Percentiles rank a stretch among this genome's conserved stretches.
Conservation (phyloP, 2,797 vertebrate species). For the Benthosema pterotum region DNA sequence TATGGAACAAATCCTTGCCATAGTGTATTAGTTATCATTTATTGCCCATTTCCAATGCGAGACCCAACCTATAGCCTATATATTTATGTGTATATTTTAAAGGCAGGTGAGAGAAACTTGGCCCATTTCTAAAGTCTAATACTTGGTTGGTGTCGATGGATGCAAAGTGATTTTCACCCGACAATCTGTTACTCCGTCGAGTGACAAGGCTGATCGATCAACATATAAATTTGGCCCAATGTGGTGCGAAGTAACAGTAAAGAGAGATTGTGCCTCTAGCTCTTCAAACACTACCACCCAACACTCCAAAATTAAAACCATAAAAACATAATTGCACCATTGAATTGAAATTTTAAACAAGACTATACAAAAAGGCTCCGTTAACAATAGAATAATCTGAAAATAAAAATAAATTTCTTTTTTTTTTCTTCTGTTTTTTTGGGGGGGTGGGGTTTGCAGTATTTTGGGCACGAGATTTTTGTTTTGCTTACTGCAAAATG, state of each 20-base stretch:
- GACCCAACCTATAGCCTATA: too few species aligned
- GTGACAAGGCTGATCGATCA: not conserved
- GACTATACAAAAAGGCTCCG: slow-evolving; percentile 14
- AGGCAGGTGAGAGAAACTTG: slow-evolving; percentile 33
- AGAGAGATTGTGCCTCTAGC: not conserved
- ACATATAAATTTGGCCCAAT: slow-evolving; percentile 16
- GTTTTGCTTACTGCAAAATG: slow-evolving; percentile 31
- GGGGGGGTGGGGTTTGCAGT: slow-evolving; percentile 30
- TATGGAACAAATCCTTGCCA: slow-evolving; percentile 4
- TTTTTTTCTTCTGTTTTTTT: too few species aligned
- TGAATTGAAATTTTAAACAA: slow-evolving; percentile 22
- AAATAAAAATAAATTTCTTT: not conserved
- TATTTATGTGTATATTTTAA: slow-evolving; percentile 11
- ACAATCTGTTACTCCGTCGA: too few species aligned
- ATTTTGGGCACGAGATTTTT: slow-evolving; percentile 19
- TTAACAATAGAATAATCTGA: slow-evolving; percentile 10
- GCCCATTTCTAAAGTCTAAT: not conserved
- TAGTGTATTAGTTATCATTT: too few species aligned
- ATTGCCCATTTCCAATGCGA: too few species aligned
- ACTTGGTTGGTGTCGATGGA: too few species aligned
- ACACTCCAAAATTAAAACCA: slow-evolving; percentile 11
- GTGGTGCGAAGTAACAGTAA: slow-evolving; percentile 44
- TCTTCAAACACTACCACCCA: slow-evolving; percentile 2
- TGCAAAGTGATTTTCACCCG: too few species aligned
- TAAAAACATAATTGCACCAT: slow-evolving; percentile 11